Base-by-base conservation (phyloP, 2,113 vertebrate species). In the Corythoichthys intestinalis region DNA sequence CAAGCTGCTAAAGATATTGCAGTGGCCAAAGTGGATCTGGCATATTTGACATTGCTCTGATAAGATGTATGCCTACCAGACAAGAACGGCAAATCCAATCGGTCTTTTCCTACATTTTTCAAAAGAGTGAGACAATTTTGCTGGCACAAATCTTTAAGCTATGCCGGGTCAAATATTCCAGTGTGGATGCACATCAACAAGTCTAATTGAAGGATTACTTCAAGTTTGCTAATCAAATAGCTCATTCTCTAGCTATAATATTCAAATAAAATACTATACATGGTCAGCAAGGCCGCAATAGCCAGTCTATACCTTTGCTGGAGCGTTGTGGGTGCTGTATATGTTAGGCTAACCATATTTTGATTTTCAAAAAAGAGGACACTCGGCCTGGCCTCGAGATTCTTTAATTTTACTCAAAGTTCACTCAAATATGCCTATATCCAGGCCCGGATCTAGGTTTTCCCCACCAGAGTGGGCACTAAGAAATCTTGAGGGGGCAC, bases 21-120 rank as follows among this genome's bases (percentile, higher is more conserved):
- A 50, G 48, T 53, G 67, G 74, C 70, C 44, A 41, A 67, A 73
- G 66, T 67, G 74, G 68, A 47, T 74, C 39, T 70, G 57, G 48
- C 53, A 64, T 70, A 63, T 81, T 64, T 72, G 79, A 72, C 66
- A 78, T 66, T 61, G 74, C 41, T 58, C 28, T 65, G 60, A 57
- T 49, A 48, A 48, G 41, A 72, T 44, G 50, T n/a, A 34, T 35
- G 46, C 53, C 83, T 61, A 12, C 48, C 68, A 10, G 60, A 68
- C 47, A 56, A 28, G n/a, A n/a, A 52, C 13, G 44, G 6, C 46
- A 72, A 71, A 74, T 61, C 7, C 66, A 68, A 77, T 48, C 41
- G 65, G 41, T 15, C 53, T 53, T 35, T 59, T 6, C 54, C 50
- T 34, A 60, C 67, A 70, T 8, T 66, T 13, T 8, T 0, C 17